Percentiles rank a stretch among this genome's conserved stretches.
Conservation (phyloP, 2,113 vertebrate species). For the Podocnemis expansa region DNA sequence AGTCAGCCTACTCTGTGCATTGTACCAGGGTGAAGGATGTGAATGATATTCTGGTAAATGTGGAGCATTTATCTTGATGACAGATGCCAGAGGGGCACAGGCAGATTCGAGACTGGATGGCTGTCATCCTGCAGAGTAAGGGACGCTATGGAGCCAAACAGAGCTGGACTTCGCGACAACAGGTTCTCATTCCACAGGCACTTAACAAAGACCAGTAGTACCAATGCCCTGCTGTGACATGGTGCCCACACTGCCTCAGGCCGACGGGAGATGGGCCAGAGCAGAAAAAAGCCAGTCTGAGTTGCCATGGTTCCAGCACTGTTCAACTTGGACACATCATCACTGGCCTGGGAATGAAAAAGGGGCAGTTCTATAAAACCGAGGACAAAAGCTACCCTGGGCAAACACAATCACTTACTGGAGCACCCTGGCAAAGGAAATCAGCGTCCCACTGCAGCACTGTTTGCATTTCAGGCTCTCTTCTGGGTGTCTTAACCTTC, state of each 20-base stretch:
- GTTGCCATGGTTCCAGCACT: background rate
- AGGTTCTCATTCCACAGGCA: background rate
- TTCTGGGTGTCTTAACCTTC: background rate
- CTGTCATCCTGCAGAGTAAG: constrained; percentile 28
- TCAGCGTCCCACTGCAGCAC: too few relatives aligned
- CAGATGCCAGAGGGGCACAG: constrained; percentile 1
- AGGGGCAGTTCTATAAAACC: background rate
- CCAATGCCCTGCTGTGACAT: constrained; percentile 21
- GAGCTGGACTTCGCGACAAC: background rate
- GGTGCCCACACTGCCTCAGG: too few relatives aligned
- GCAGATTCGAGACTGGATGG: background rate
- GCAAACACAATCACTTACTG: background rate
- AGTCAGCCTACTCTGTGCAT: background rate
- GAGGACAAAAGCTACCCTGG: background rate
- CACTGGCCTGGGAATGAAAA: too few relatives aligned
- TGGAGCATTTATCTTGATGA: background rate
- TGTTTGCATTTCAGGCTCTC: background rate
- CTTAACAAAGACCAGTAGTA: background rate
- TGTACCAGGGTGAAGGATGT: background rate
- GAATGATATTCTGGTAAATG: background rate
- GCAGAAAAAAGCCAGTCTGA: too few relatives aligned
- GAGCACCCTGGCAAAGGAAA: too few relatives aligned
- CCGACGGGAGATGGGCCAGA: background rate
- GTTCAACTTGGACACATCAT: background rate
- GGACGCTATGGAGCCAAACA: constrained; percentile 10